phyloP scores from a whole-genome alignment of 2,113 vertebrate species.

The Tiliqua scincoides region DNA sequence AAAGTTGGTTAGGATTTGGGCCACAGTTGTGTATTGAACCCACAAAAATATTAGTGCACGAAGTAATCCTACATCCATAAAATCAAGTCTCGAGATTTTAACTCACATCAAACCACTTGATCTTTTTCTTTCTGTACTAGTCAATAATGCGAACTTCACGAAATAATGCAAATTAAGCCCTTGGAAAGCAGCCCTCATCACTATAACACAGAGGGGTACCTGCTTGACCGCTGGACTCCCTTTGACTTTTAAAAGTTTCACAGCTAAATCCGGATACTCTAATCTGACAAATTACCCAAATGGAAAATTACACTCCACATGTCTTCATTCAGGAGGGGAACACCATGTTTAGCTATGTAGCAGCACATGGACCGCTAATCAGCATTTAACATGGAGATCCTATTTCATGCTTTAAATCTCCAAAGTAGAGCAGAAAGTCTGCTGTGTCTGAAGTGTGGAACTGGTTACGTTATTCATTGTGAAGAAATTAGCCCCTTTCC shows the following conservation, averaged over 20 bases:
- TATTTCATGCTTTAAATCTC: conserved; percentile 30
- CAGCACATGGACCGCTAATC: conserved; percentile 35
- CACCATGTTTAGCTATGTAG: conserved; percentile 31
- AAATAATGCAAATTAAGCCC: background rate
- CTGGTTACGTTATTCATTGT: conserved; percentile 28
- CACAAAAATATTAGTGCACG: background rate
- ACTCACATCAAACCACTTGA: background rate
- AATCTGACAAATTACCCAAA: conserved; percentile 47
- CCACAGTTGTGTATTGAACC: background rate
- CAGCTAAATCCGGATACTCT: conserved; percentile 38
- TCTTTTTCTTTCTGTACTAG: background rate
- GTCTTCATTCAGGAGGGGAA: conserved; percentile 54
- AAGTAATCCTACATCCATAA: background rate
- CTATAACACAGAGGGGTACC: conserved; percentile 50
- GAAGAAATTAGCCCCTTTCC: conserved; percentile 22
- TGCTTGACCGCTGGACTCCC: conserved; percentile 41
- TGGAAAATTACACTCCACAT: conserved; percentile 41
- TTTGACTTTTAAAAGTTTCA: conserved; percentile 57
- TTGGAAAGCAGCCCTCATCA: background rate
- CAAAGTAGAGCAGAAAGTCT: conserved; percentile 19
- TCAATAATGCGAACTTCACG: background rate
- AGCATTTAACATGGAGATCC: conserved; percentile 44
- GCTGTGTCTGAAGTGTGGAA: background rate
- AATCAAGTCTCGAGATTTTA: background rate
- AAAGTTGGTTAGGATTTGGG: no score